phyloP scores from a whole-genome alignment of 2,113 vertebrate species.

The Mystacornis crossleyi region DNA sequence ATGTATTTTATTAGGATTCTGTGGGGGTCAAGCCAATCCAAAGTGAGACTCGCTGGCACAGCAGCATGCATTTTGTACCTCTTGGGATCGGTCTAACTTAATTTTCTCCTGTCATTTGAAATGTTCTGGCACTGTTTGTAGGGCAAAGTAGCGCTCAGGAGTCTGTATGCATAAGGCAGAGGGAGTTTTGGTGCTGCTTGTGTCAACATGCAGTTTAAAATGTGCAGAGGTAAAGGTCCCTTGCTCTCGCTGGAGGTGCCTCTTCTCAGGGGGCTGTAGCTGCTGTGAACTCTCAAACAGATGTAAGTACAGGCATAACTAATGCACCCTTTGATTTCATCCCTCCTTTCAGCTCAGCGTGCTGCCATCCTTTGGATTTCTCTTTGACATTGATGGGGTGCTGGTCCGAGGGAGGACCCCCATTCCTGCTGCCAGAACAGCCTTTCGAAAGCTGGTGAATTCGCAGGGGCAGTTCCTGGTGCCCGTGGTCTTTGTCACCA shows the following conservation, averaged over 20 bases:
- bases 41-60: background rate
- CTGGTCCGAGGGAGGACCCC: conserved; percentile 83
- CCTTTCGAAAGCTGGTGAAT: conserved; percentile 84
- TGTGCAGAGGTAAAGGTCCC: too few species aligned
- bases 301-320: background rate
- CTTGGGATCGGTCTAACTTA: background rate
- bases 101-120: background rate
- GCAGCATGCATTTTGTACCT: background rate
- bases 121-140: background rate
- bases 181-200: background rate
- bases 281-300: background rate
- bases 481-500: conserved; percentile 91
- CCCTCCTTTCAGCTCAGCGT: background rate
- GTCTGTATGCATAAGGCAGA: background rate
- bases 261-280: background rate
- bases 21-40: background rate
- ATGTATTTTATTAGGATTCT: background rate
- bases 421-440: conserved; percentile 82
- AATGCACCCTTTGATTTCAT: background rate
- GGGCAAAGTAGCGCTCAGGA: background rate
- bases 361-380: conserved; percentile 81
- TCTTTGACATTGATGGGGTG: conserved; percentile 89
- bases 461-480: conserved; percentile 80
- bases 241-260: background rate
- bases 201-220: background rate